Conservation (phyloP, 2,113 vertebrate genomes). For the Atlantisia rogersi region DNA sequence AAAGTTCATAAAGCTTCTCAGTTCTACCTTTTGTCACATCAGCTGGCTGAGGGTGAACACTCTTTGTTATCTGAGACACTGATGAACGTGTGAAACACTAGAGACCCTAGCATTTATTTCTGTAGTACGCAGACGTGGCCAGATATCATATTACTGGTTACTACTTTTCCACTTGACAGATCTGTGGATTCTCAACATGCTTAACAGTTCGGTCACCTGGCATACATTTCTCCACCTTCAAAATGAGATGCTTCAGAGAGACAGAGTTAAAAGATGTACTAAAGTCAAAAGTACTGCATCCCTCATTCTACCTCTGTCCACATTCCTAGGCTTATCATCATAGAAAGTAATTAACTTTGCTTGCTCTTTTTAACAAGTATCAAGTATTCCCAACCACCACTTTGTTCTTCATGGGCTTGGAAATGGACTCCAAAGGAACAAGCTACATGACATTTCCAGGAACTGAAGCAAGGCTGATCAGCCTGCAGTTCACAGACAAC, state of each 20-base stretch:
- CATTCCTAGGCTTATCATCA: not conserved
- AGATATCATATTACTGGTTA: not conserved
- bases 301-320: not conserved
- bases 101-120: not conserved
- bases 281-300: not conserved
- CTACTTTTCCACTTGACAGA: not conserved
- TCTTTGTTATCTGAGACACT: not conserved
- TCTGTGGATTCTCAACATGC: not conserved
- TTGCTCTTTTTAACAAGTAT: not conserved
- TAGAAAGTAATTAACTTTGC: not conserved
- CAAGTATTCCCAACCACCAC: not conserved
- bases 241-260: not conserved
- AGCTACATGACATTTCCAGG: not conserved
- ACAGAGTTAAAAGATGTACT: not conserved
- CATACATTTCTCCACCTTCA: not conserved
- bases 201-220: not conserved
- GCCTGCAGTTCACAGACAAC: not conserved
- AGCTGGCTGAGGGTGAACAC: not conserved
- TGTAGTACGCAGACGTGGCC: rapidly evolving
- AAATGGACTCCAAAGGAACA: not conserved
- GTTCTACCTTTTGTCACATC: not conserved
- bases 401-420: not conserved
- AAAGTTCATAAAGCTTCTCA: not conserved
- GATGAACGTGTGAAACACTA: not conserved
- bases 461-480: not conserved